Percentiles rank a stretch among this genome's conserved stretches.
phyloP scores from a whole-genome alignment of 1,140 invertebrate species.

The Lethrus apterus region DNA sequence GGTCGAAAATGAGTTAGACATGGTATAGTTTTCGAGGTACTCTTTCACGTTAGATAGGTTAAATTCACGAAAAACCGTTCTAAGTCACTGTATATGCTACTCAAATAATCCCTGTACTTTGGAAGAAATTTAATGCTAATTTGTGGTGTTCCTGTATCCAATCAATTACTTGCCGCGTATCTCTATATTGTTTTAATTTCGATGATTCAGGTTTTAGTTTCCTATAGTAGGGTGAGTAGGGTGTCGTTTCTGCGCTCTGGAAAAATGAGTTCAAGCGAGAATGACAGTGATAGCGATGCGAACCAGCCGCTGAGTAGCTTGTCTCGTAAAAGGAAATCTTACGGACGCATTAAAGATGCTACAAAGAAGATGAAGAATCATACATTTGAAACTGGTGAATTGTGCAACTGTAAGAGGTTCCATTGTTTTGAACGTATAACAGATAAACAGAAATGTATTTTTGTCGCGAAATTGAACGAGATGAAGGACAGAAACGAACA shows the following conservation, averaged over 20 bases:
- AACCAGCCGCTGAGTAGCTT: background rate
- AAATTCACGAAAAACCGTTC: no score
- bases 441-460: background rate
- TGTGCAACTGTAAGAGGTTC: slow-evolving; percentile 6
- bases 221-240: no score
- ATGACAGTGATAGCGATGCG: background rate
- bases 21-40: background rate
- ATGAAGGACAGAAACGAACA: slow-evolving; percentile 1
- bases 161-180: background rate
- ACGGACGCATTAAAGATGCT: background rate
- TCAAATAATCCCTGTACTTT: background rate
- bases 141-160: background rate
- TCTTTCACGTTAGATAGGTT: no score
- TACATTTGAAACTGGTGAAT: slow-evolving; percentile 3
- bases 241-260: no score
- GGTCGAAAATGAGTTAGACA: background rate
- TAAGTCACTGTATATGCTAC: background rate
- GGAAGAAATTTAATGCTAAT: slow-evolving; percentile 1
- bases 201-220: no score
- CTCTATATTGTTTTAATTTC: no score
- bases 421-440: slow-evolving; percentile 4
- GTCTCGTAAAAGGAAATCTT: slow-evolving; percentile 4
- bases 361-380: slow-evolving; percentile 4
- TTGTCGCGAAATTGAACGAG: background rate
- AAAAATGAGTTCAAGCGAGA: no score